Percentiles rank a stretch among this genome's conserved stretches.
These are phyloP conservation scores for Seriola quinqueradiata DNA, from an alignment of 2,113 vertebrate genomes.

Conservation along the genomic window DNA sequence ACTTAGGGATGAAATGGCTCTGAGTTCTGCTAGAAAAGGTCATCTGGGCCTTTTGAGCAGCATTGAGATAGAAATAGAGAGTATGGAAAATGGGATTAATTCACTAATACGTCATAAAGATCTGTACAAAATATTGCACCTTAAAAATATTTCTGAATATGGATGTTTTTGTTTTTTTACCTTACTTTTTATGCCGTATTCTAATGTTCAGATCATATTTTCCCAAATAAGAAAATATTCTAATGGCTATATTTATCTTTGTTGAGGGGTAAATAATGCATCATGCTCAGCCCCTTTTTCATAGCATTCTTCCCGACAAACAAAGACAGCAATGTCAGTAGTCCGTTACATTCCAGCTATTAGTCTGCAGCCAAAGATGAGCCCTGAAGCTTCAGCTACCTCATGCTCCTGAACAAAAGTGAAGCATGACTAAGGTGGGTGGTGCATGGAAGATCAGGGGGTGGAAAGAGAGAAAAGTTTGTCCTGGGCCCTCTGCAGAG, in stretches of 20 bases:
- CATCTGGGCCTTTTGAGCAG: constrained; percentile 21
- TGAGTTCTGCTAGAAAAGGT: constrained; percentile 28
- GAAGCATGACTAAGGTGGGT: constrained; percentile 81
- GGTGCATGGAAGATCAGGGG: constrained; percentile 73
- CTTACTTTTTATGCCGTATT: not conserved
- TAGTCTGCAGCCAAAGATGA: constrained; percentile 51
- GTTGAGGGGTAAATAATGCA: not conserved
- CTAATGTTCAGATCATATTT: not conserved
- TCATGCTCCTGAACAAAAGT: constrained; percentile 71
- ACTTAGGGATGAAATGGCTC: constrained; percentile 48
- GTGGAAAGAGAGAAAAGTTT: constrained; percentile 81
- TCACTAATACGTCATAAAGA: constrained; percentile 9
- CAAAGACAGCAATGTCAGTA: constrained; percentile 19
- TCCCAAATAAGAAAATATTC: not conserved
- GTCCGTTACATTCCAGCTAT: constrained; percentile 15
- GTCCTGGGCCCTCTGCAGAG: constrained; percentile 77
- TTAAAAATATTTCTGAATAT: constrained; percentile 9
- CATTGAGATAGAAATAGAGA: constrained; percentile 24
- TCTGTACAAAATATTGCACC: constrained; percentile 11
- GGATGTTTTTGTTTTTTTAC: not conserved
- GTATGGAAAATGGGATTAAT: constrained; percentile 8
- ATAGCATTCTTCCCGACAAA: constrained; percentile 19
- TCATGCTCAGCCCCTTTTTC: not conserved
- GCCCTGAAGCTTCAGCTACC: constrained; percentile 40
- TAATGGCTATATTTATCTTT: not conserved